Conservation (phyloP, 2,888 invertebrate genomes). For the Rotaria socialis region DNA sequence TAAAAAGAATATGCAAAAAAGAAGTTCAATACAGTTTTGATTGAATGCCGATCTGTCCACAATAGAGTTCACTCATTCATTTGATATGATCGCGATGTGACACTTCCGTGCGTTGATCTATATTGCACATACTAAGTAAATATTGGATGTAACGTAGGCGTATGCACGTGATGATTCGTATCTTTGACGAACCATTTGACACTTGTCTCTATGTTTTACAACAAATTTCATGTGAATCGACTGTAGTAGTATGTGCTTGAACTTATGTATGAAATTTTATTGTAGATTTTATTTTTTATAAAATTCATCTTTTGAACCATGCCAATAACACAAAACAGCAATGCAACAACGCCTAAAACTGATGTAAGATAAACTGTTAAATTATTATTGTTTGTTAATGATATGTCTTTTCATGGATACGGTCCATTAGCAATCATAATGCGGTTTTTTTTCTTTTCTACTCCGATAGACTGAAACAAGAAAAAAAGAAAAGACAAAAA, state of each 20-base stretch:
- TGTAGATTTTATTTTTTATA: background rate
- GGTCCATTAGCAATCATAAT: background rate
- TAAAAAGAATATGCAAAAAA: background rate
- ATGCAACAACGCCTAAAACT: background rate
- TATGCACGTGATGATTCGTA: background rate
- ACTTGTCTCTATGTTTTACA: background rate
- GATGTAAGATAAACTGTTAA: background rate
- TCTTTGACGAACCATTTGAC: background rate
- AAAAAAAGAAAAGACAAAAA: background rate
- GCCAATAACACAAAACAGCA: background rate
- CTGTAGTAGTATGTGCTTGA: background rate
- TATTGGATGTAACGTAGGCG: background rate
- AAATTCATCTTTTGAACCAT: background rate
- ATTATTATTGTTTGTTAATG: background rate
- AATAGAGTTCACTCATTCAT: slow-evolving; percentile 14
- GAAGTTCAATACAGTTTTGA: slow-evolving; percentile 16
- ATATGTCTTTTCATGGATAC: no score
- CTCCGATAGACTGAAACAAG: background rate
- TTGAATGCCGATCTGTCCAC: slow-evolving; percentile 6
- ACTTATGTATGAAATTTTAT: background rate
- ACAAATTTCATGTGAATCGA: background rate
- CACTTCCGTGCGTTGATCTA: slow-evolving; percentile 18
- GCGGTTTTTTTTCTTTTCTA: background rate
- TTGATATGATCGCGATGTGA: slow-evolving; percentile 1
- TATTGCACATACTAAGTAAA: background rate